Percentiles rank a stretch among this genome's conserved stretches.
Conservation (phyloP, 2,797 vertebrate species). For the Acrossocheilus fasciatus region DNA sequence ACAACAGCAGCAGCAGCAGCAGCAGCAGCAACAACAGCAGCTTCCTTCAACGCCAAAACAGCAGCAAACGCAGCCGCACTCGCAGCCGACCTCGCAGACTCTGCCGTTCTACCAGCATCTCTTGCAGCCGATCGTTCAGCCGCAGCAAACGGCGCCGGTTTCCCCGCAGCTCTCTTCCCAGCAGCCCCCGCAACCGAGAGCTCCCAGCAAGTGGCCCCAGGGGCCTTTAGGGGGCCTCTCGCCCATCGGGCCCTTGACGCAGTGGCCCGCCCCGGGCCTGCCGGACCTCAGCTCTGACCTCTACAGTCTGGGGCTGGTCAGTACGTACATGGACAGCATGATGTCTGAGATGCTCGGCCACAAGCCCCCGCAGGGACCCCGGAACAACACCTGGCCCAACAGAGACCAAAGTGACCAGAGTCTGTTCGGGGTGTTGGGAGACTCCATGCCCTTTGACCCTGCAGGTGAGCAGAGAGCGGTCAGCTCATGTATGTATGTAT, state of each 20-base stretch:
- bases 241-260: constrained; percentile 86
- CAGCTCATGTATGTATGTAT: too few species aligned
- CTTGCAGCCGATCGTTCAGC: constrained; percentile 90
- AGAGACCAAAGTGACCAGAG: constrained; percentile 92
- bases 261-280: constrained; percentile 89
- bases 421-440: constrained; percentile 84
- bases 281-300: constrained; percentile 95
- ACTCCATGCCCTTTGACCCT: constrained; percentile 95
- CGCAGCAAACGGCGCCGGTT: constrained; percentile 63
- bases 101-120: constrained; percentile 95
- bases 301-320: constrained; percentile 96
- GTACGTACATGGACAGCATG: constrained; percentile 97
- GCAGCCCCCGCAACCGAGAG: constrained; percentile 80
- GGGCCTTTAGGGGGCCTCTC: constrained; percentile 87
- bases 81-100: constrained; percentile 76
- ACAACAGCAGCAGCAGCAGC: constrained; percentile 66
- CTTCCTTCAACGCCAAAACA: constrained; percentile 60
- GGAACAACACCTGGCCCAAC: constrained; percentile 99
- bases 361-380: constrained; percentile 93
- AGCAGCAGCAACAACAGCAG: constrained; percentile 54
- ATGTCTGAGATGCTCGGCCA: constrained; percentile 97
- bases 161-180: constrained; percentile 80
- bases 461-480: constrained; percentile 82
- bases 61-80: constrained; percentile 73
- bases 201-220: constrained; percentile 90